Evolutionary conservation across 2,797 vertebrate species (phyloP).

Genomic region (Brotula barbata): DNA sequence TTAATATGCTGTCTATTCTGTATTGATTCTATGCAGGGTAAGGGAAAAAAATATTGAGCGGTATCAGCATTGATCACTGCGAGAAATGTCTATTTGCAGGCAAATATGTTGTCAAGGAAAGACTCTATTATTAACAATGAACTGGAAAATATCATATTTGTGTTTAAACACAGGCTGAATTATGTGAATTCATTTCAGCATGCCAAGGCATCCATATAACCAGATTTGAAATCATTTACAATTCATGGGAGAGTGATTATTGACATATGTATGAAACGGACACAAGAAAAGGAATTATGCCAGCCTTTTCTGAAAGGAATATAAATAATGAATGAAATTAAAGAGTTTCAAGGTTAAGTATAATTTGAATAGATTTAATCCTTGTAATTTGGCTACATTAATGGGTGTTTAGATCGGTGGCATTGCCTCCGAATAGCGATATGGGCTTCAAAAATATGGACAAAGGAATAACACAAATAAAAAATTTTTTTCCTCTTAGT

Average conservation of each 20-base stretch:
- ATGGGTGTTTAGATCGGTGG: no score
- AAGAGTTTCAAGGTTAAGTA: no score
- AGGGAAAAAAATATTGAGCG: slow-evolving; percentile 30
- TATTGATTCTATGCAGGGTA: slow-evolving; percentile 55
- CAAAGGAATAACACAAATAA: background rate
- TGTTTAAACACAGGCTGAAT: slow-evolving; percentile 5
- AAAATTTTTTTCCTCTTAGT: no score
- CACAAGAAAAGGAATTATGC: no score
- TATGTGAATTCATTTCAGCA: background rate
- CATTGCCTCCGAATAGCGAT: no score
- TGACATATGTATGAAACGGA: background rate
- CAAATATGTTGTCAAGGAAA: background rate
- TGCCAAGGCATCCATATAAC: no score
- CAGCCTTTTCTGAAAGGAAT: no score
- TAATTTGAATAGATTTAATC: no score
- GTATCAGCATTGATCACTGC: slow-evolving; percentile 41
- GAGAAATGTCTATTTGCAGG: slow-evolving; percentile 31
- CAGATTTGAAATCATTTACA: background rate
- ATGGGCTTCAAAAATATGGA: background rate
- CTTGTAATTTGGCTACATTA: no score
- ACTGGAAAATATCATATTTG: slow-evolving; percentile 17
- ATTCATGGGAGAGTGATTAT: background rate
- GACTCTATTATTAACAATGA: slow-evolving; percentile 7
- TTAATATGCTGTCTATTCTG: slow-evolving; percentile 46
- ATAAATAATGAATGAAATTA: no score